Base-by-base conservation (phyloP, 1,140 invertebrate genomes). In the Luehdorfia chinensis region DNA sequence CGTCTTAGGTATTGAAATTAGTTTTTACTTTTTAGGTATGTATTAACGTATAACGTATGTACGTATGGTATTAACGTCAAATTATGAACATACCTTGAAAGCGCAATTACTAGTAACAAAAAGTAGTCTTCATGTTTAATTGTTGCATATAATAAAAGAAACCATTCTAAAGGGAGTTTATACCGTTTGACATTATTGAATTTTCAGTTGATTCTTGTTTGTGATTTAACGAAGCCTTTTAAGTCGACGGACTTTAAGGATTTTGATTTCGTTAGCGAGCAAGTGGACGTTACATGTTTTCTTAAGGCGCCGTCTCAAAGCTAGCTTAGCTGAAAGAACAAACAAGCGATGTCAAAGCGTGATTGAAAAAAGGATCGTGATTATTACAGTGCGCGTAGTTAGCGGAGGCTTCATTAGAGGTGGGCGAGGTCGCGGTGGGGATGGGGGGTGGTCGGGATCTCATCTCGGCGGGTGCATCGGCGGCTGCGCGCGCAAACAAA, bases 401-500 rank as follows among this genome's bases (percentile, higher is more conserved):
- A 84, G 71, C 66, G 63, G 63, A 70, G 68, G 67, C 70, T 79
- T 84, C 74, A 84, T 83, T 85, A 81, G 74, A 62, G 34, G 30
- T 39, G 50, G 55, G 55, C 28, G 56, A 46, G 34, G 50, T 50
- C 18, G 64, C 6, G 50, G 39, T 25, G 48, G 57, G 55, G 33
- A 34, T 45, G 51, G 27, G 50, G 33, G 50, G 43, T 16, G 41
- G 50, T 33, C 49, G 61, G 59, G 53, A 57, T 45, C 67, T 77
- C 77, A 80, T 78, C 76, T 78, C 69, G 55, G 31, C 61, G 75
- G 72, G 73, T 81, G 78, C 78, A 81, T 80, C 71, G 61, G 44
- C 23, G 59, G 71, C 72, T 85, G 81, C 81, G 81, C 81, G 81
- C 81, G 81, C 81, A 85, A 85, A 85, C 81, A 85, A 85, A 85